Conservation (phyloP, 2,797 vertebrate genomes). For the Remorina albescens region DNA sequence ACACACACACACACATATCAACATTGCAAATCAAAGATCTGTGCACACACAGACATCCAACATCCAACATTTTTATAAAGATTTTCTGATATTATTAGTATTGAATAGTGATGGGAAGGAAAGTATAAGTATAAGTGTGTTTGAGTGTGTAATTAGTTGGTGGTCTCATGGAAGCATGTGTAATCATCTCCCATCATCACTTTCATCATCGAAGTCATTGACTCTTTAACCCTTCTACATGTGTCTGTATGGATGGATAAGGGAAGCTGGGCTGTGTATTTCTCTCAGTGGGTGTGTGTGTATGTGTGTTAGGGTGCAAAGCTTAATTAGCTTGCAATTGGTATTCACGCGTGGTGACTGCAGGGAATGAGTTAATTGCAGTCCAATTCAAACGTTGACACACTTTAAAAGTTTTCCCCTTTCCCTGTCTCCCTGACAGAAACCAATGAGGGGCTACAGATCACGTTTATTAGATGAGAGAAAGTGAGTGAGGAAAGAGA, state of each 20-base stretch:
- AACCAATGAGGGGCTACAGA: slow-evolving; percentile 81
- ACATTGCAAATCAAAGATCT: slow-evolving; percentile 19
- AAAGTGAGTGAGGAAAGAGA: slow-evolving; percentile 59
- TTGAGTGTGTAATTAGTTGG: slow-evolving; percentile 77
- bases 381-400: slow-evolving; percentile 86
- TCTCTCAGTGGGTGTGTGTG: slow-evolving; percentile 49
- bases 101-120: slow-evolving; percentile 41
- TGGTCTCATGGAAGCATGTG: slow-evolving; percentile 77
- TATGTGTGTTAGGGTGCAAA: slow-evolving; percentile 64
- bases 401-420: slow-evolving; percentile 82
- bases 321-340: slow-evolving; percentile 87
- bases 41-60: slow-evolving; percentile 26
- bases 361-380: slow-evolving; percentile 88
- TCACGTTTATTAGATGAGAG: slow-evolving; percentile 83
- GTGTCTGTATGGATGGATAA: slow-evolving; percentile 82
- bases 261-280: slow-evolving; percentile 60
- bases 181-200: slow-evolving; percentile 84
- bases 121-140: slow-evolving; percentile 62
- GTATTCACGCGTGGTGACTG: slow-evolving; percentile 85
- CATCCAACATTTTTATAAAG: slow-evolving; percentile 43
- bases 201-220: slow-evolving; percentile 86
- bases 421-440: slow-evolving; percentile 71
- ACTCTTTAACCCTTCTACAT: slow-evolving; percentile 81
- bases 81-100: slow-evolving; percentile 49
- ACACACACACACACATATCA: slow-evolving; percentile 35